Percentiles rank a stretch among this genome's conserved stretches.
Evolutionary conservation across 2,113 vertebrate genomes (phyloP).

Genomic region (Leptodactylus fuscus): DNA sequence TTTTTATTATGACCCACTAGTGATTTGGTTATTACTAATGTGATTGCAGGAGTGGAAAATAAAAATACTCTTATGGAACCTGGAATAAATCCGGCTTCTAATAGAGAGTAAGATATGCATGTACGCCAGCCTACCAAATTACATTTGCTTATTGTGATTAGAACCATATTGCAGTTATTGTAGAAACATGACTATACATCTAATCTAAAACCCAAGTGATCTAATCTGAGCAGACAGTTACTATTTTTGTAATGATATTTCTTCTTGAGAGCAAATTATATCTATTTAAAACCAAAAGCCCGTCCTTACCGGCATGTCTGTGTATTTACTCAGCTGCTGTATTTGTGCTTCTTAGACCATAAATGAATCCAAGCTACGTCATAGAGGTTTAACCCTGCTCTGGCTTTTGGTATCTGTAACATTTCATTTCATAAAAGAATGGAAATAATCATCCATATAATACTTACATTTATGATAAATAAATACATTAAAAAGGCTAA

Average conservation of each 20-base stretch:
- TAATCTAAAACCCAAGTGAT: not conserved
- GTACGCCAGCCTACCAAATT: not conserved
- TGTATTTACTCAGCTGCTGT: conserved; percentile 39
- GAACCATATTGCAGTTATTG: not conserved
- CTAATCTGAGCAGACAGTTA: not conserved
- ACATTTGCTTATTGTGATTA: not conserved
- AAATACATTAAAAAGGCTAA: too few species aligned
- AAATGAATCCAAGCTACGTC: not conserved
- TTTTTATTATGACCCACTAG: too few species aligned
- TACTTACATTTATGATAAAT: not conserved
- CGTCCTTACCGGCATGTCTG: not conserved
- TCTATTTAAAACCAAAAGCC: not conserved
- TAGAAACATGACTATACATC: not conserved
- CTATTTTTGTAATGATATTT: conserved; percentile 12
- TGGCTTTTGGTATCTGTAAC: not conserved
- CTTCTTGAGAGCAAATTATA: conserved; percentile 3
- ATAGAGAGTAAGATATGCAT: not conserved
- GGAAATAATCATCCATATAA: not conserved
- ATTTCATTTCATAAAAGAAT: not conserved
- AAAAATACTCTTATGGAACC: not conserved
- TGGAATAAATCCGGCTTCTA: not conserved
- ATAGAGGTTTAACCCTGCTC: not conserved
- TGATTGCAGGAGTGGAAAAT: not conserved
- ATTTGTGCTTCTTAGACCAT: not conserved
- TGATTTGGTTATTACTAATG: too few species aligned